Conservation (phyloP, 2,888 invertebrate species). For the Tridacna gigas region DNA sequence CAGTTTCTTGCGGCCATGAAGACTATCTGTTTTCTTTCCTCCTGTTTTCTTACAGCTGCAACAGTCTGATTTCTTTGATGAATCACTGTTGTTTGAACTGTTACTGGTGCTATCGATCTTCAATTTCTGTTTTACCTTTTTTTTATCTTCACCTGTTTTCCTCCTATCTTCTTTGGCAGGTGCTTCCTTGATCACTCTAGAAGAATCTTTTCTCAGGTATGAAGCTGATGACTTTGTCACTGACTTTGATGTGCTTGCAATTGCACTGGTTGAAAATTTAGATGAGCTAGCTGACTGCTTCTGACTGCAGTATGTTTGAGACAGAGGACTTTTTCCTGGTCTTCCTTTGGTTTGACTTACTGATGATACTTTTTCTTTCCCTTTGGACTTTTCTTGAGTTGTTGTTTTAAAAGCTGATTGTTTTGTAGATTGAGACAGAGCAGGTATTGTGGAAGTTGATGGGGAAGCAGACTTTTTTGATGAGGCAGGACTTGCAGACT, state of each 20-base stretch:
- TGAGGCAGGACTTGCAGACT: not conserved
- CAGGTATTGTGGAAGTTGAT: constrained; percentile 4
- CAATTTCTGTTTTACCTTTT: constrained; percentile 11
- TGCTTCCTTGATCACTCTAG: not conserved
- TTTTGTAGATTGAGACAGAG: not conserved
- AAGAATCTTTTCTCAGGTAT: not conserved
- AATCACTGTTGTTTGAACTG: constrained; percentile 57
- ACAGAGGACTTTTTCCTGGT: not conserved
- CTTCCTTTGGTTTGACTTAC: not conserved
- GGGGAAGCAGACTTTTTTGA: not conserved
- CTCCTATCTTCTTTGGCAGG: not conserved
- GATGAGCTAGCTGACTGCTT: not conserved
- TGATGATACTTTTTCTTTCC: constrained; percentile 12
- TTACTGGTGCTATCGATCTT: constrained; percentile 46
- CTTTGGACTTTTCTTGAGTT: constrained; percentile 15
- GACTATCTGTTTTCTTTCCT: constrained; percentile 16
- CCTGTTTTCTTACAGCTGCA: constrained; percentile 51
- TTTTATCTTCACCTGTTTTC: constrained; percentile 23
- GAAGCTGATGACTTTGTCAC: not conserved
- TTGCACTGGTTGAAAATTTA: constrained; percentile 13
- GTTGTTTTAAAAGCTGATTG: not conserved
- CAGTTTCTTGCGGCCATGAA: not conserved
- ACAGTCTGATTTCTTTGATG: constrained; percentile 54
- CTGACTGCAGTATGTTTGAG: constrained; percentile 9
- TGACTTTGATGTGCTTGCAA: constrained; percentile 12